Base-by-base conservation (phyloP, 2,888 invertebrate species). In the Prenolepis imparis region DNA sequence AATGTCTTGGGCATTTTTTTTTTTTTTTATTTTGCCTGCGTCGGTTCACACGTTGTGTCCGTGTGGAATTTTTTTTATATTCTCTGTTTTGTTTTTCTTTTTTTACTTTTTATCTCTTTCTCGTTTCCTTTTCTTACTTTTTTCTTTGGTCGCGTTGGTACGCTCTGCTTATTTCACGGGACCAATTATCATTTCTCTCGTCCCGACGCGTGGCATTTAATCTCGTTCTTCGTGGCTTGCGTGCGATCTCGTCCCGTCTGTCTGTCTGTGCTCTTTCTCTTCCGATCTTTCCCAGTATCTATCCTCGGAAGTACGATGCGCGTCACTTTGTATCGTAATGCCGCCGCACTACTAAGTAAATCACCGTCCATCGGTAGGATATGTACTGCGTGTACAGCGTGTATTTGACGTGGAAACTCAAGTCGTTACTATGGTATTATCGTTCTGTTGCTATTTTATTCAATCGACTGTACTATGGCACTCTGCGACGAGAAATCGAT, bases 181-280 rank as follows among this genome's bases (percentile, higher is more conserved):
- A 91, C 92, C 92, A 93, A 92, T 91, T 91, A 91, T 88, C 89
- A 88, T 91, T 66, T 84, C 68, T 82, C 82, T 57, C 66, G 63
- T 73, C 74, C 74, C 73, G 44, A n/a, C n/a, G 67, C 82, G 73
- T 74, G 32, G 61, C 73, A 70, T 70, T 75, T 83, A 64, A 24
- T 88, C 86, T 86, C 59, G 67, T 85, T 90, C 90, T 83, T 87
- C 87, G 86, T 88, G 85, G 52, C 86, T 87, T 82, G 85, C 85
- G 59, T 75, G 80, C 83, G 84, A 52, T 84, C 85, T 85, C 80
- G 81, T 84, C 81, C 84, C 84, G 84, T 87, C 67, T 57, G 73
- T 87, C 67, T 57, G 73, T 28, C 28, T 28, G 28, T 28, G 36
- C 28, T 52, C 39, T 81, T 12, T 81, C 52, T 81, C 39, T 61